Evolutionary conservation across 2,113 vertebrate genomes (phyloP).

Genomic region (Oreochromis aureus): DNA sequence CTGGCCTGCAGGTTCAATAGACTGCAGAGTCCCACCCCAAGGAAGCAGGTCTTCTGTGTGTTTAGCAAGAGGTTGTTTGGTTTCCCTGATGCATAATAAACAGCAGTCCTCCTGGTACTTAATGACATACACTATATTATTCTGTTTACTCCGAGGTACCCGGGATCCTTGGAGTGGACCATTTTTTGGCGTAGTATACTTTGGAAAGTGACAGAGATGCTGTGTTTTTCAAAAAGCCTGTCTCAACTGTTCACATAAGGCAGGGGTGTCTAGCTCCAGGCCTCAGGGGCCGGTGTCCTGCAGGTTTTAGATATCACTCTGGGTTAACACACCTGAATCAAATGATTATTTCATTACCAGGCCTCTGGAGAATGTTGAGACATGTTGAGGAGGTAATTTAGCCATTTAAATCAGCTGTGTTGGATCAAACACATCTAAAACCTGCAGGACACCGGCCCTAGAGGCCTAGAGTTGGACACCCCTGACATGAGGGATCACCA

Average conservation of each 20-base stretch:
- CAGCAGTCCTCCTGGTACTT: neutral
- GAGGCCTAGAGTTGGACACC: no score
- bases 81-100: neutral
- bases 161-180: neutral
- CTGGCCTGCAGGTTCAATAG: neutral
- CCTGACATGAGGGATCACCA: neutral
- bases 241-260: neutral
- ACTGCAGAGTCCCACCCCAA: neutral
- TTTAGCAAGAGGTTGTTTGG: neutral
- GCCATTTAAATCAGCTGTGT: neutral
- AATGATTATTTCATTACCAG: neutral
- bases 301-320: neutral
- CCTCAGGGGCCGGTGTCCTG: accelerated
- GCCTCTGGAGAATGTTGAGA: neutral
- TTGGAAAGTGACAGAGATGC: neutral
- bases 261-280: neutral
- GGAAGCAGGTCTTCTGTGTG: neutral
- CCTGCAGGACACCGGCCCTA: neutral
- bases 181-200: neutral
- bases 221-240: neutral
- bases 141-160: neutral
- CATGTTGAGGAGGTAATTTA: neutral
- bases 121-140: neutral
- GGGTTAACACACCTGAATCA: neutral
- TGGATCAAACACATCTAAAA: neutral